Base-by-base conservation (phyloP, 1,140 invertebrate genomes). In the Olivierus martensii region DNA sequence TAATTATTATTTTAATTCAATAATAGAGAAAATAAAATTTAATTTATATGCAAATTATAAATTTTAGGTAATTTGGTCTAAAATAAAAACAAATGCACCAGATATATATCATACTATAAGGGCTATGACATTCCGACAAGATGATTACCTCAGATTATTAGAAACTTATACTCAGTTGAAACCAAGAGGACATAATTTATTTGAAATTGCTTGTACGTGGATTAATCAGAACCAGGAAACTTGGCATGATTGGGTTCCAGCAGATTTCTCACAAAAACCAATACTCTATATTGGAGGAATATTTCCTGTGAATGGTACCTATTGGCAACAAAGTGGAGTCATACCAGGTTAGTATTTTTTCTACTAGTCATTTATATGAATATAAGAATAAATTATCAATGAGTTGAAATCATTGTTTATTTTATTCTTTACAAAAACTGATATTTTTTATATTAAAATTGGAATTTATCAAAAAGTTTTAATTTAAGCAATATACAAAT, bases 201-300 rank as follows among this genome's bases (percentile, higher is more conserved):
- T 73, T 17, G 58, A 74, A 7, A 68, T 81, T 0, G 84, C 84
- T 0, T 87, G 84, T 62, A 62, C 73, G 10, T 87, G 83, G 83
- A 61, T 87, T 41, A 67, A 59, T 11, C 59, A 71, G 2, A 75
- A 81, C 61, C 63, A 69, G n/a, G 53, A 67, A 15, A 67, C 68
- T 2, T 75, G 79, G 66, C 58, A 59, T 0, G 56, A 63, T 7
- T 84, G 82, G 81, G 66, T 74, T 47, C 75, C 73, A 0, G 62
- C 59, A 1, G 65, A 70, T 48, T 63, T 70, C 0, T 67, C 69
- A 5, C 73, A 73, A 39, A 77, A 77, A 59, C 70, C 62, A 3
- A 66, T 71, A 2, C 64, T 79, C 17, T 74, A 73, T 54, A 78
- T 87, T 47, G 83, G 82, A 41, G 84, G 84, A 3, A 84, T 88